Conservation (phyloP, 2,888 invertebrate genomes). For the Glomeris marginata region DNA sequence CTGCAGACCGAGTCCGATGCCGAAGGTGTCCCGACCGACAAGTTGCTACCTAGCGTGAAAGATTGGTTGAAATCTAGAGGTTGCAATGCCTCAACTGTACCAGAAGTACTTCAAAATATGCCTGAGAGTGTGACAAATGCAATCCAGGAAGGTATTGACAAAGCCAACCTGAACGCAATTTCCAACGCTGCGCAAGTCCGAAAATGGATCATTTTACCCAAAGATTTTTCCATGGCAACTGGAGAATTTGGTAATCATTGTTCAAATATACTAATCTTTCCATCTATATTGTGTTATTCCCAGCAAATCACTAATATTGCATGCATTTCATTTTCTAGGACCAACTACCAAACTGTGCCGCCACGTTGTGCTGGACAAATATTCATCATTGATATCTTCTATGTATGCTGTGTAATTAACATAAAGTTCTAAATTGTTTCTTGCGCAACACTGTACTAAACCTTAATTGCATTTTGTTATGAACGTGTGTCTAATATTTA, state of each 20-base stretch:
- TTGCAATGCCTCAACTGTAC: constrained; percentile 45
- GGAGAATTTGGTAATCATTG: constrained; percentile 62
- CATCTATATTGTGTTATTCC: no score
- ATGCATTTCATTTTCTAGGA: neutral
- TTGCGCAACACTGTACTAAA: no score
- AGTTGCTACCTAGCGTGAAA: no score
- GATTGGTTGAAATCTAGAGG: constrained; percentile 30
- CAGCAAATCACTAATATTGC: neutral
- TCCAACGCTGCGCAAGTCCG: constrained; percentile 80
- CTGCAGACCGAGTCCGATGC: no score
- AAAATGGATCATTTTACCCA: constrained; percentile 67
- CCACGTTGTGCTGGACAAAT: neutral
- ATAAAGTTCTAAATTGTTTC: no score
- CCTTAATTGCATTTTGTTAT: no score
- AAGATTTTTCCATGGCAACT: constrained; percentile 68
- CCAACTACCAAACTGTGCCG: neutral
- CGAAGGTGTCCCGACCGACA: no score
- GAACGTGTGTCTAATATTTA: no score
- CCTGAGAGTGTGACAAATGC: constrained; percentile 46
- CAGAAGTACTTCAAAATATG: constrained; percentile 45
- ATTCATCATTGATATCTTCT: neutral
- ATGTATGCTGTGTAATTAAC: no score
- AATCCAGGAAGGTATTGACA: constrained; percentile 61
- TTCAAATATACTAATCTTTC: no score
- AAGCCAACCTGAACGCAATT: constrained; percentile 59